Evolutionary conservation across 2,113 vertebrate species (phyloP), one percentile per base, ranked within the genome.

Genomic region (Taurulus bubalis): DNA sequence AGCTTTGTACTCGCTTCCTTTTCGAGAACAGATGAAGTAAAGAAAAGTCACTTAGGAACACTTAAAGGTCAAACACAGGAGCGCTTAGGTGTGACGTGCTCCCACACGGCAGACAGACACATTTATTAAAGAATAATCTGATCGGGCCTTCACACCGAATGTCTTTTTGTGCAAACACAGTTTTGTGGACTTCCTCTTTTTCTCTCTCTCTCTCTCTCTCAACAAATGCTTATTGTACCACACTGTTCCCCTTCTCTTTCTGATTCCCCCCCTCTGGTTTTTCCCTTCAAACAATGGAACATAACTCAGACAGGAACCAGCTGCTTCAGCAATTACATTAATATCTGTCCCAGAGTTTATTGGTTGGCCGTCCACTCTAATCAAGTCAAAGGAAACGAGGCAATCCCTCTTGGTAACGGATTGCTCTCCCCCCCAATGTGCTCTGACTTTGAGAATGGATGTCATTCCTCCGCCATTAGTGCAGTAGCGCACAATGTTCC

Each of bases 281-380:
- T 60, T 16, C 64, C 30, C 4, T 26, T 82, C 24, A 75, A 87
- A 93, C 91, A 94, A 92, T 90, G 87, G 89, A 78, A 85, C 85
- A 79, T 77, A 77, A 80, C 66, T 85, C 77, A 63, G 78, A 80
- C 89, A 87, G 87, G 91, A 93, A 87, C 85, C 89, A 91, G 90
- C 87, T 93, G 91, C 87, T 89, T 83, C 68, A 68, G 87, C 85
- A 85, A 86, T 91, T 82, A 76, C 83, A 82, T 89, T 83, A 87
- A 92, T 86, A 92, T 90, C 86, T 84, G 84, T 89, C 90, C 22
- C 76, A 10, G 82, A 77, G 53, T 83, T 90, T 77, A 93, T 86
- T 85, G 83, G 80, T 74, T 60, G 1, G 51, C 60, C 42, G 12
- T 65, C 67, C n/a, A 38, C 68, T 84, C 77, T 72, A 85, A 88